Conservation (phyloP, 2,888 invertebrate genomes). For the Pyrochroa serraticornis region DNA sequence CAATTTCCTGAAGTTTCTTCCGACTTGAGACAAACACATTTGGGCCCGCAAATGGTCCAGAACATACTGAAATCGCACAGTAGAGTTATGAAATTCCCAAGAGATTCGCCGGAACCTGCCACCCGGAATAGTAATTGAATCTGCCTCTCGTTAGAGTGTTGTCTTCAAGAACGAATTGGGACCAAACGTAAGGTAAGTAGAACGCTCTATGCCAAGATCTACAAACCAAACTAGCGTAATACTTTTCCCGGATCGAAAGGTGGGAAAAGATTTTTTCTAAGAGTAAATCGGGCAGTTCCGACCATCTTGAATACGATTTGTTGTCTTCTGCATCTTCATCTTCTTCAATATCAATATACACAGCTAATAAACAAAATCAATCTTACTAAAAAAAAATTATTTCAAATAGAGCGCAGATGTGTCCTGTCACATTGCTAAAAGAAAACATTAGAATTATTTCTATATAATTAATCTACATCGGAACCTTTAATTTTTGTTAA, state of each 20-base stretch:
- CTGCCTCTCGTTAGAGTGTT: constrained; percentile 74
- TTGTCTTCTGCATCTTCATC: constrained; percentile 53
- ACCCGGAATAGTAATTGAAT: constrained; percentile 82
- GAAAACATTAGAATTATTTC: too few relatives aligned
- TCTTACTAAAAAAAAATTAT: constrained; percentile 12
- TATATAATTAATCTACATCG: too few relatives aligned
- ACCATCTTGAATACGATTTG: constrained; percentile 67
- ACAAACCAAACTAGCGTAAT: constrained; percentile 75
- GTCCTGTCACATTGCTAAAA: constrained; percentile 15
- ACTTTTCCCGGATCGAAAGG: constrained; percentile 71
- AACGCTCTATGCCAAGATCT: constrained; percentile 72
- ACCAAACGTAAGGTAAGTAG: constrained; percentile 77
- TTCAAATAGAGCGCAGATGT: constrained; percentile 31
- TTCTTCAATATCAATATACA: constrained; percentile 53
- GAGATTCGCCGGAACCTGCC: constrained; percentile 64
- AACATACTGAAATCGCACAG: constrained; percentile 62
- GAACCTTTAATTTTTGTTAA: too few relatives aligned
- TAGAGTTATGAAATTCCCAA: constrained; percentile 2
- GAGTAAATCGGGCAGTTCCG: constrained; percentile 71
- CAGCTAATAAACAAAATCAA: constrained; percentile 36
- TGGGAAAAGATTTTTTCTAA: constrained; percentile 75
- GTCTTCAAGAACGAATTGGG: constrained; percentile 73
- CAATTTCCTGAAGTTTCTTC: constrained; percentile 68
- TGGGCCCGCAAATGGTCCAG: constrained; percentile 77
- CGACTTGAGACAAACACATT: constrained; percentile 71